These are phyloP conservation scores for Monomorium pharaonis DNA, from an alignment of 1,140 invertebrate genomes.

Conservation along the genomic window DNA sequence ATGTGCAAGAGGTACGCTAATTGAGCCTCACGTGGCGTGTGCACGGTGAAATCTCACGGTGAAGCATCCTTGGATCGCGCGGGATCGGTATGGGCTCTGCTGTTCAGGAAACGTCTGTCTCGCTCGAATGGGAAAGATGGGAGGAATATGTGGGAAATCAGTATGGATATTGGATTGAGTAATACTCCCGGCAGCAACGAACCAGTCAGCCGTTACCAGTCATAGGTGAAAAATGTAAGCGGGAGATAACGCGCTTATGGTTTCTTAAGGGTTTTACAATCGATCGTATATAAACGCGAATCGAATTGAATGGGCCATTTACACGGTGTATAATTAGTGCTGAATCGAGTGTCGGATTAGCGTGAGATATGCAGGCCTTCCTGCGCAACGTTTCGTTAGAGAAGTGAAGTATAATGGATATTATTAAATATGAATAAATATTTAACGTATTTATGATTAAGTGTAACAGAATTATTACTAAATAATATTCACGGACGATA, in stretches of 20 bases:
- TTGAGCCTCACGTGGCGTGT: conserved; percentile 3
- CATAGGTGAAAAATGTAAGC: conserved; percentile 1
- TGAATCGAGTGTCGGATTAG: not conserved
- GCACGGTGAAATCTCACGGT: not conserved
- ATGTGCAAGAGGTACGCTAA: conserved; percentile 6
- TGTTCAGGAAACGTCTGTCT: conserved; percentile 11
- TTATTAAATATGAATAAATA: not conserved
- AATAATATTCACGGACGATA: not conserved
- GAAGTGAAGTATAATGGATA: not conserved
- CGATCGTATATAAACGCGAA: not conserved
- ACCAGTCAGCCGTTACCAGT: not conserved
- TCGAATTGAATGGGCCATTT: not conserved
- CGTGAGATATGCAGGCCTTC: not conserved
- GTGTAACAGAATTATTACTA: not conserved
- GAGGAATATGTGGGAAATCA: conserved; percentile 35
- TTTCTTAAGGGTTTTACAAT: conserved; percentile 10
- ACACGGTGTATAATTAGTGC: not conserved
- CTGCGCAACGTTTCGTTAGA: not conserved
- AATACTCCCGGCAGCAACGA: not conserved
- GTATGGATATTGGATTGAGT: conserved; percentile 10
- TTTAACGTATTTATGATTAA: not conserved
- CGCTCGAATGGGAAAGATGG: conserved; percentile 16
- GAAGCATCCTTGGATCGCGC: not conserved
- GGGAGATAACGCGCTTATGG: not conserved
- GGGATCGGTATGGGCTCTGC: not conserved